phyloP scores from a whole-genome alignment of 37 sponge, comb jelly and placozoan species.

The Axinella damicornis region DNA sequence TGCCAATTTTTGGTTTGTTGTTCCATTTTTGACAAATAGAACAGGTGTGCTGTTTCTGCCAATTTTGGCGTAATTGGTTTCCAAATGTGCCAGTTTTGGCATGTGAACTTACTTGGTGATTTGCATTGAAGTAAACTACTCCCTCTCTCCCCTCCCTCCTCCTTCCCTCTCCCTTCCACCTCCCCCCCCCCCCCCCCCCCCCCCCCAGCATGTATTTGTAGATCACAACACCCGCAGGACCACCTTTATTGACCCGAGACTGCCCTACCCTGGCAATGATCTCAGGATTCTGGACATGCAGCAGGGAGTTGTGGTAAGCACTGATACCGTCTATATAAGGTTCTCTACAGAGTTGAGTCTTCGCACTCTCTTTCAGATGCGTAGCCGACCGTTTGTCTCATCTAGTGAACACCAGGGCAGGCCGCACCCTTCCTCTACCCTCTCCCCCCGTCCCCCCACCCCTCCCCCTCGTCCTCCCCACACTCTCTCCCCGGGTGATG shows the following conservation, averaged over 20 bases:
- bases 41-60: too few species aligned
- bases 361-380: conserved; percentile 3
- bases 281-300: not conserved
- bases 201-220: conserved; percentile 69
- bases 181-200: not conserved
- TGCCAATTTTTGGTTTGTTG: too few species aligned
- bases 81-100: too few species aligned
- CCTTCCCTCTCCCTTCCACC: not conserved
- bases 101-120: not conserved
- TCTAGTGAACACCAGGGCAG: not conserved
- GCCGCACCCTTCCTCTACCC: not conserved
- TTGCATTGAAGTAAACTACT: not conserved
- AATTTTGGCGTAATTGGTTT: too few species aligned
- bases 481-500: not conserved
- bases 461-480: not conserved
- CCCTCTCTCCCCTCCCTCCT: not conserved
- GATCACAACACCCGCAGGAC: conserved; percentile 72
- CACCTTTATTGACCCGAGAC: conserved; percentile 85
- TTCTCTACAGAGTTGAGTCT: too few species aligned
- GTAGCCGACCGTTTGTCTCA: not conserved
- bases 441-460: not conserved
- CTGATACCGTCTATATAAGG: too few species aligned
- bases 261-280: conserved; percentile 77
- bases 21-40: too few species aligned
- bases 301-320: conserved; percentile 24